Evolutionary conservation across 64 coral and sea anemone species (phyloP).

Genomic region (Stichodactyla helianthus): DNA sequence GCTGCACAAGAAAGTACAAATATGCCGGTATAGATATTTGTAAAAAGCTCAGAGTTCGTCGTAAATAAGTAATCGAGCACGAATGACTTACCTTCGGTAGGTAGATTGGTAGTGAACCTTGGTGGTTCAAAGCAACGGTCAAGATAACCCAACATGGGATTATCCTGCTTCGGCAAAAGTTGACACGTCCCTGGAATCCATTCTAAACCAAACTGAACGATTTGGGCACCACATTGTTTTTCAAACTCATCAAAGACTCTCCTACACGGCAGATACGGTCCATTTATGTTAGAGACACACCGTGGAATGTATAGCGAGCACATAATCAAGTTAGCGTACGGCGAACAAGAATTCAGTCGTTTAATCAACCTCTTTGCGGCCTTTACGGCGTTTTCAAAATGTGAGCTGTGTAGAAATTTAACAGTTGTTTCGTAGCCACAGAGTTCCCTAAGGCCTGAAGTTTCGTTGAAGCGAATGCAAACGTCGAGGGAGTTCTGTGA

Average conservation of each 20-base stretch:
- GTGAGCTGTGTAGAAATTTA: not conserved
- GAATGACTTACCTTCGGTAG: not conserved
- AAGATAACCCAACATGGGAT: constrained; percentile 29
- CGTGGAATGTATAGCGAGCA: constrained; percentile 47
- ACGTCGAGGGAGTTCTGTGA: not conserved
- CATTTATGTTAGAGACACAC: constrained; percentile 31
- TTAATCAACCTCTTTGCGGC: not conserved
- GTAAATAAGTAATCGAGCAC: not conserved
- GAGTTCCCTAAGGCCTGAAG: not conserved
- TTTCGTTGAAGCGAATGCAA: not conserved
- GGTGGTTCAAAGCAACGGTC: constrained; percentile 45
- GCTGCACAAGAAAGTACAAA: too few relatives aligned
- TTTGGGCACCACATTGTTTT: not conserved
- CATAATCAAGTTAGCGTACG: constrained; percentile 18
- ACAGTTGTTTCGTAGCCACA: constrained; percentile 17
- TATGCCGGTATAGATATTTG: too few relatives aligned
- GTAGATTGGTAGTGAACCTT: constrained; percentile 23
- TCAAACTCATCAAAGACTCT: constrained; percentile 40
- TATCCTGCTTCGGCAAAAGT: constrained; percentile 38
- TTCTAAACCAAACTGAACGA: not conserved
- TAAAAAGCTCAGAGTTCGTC: not conserved
- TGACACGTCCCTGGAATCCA: constrained; percentile 39
- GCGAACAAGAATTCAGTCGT: constrained; percentile 17
- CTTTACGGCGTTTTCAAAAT: not conserved
- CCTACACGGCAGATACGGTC: constrained; percentile 49